phyloP scores from a whole-genome alignment of 2,113 vertebrate genomes.

The Malaclemys terrapin region DNA sequence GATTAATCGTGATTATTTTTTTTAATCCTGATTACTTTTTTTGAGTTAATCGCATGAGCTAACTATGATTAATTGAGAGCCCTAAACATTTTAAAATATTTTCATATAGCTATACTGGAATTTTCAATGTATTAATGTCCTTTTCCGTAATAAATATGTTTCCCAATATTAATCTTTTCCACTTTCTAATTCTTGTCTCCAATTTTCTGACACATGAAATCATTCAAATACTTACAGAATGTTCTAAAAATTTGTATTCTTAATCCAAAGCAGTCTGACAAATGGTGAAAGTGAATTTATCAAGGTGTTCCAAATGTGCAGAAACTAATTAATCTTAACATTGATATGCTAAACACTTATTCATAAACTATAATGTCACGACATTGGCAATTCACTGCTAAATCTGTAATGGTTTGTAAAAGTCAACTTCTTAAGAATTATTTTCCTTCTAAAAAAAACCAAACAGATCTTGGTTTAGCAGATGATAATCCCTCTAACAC shows the following conservation, averaged over 20 bases:
- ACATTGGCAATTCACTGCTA: background rate
- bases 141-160: background rate
- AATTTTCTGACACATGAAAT: background rate
- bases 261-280: background rate
- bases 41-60: no score
- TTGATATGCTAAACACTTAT: background rate
- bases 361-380: background rate
- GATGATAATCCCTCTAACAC: background rate
- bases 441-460: background rate
- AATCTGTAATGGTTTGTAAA: background rate
- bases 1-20: no score
- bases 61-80: no score
- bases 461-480: background rate
- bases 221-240: background rate
- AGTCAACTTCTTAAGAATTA: background rate
- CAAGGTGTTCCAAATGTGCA: background rate
- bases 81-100: background rate
- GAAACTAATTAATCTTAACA: fast-evolving
- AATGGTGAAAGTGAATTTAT: background rate
- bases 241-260: background rate
- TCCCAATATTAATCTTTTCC: background rate
- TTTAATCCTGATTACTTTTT: no score
- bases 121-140: background rate
- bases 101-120: background rate
- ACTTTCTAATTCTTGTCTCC: background rate